phyloP scores from a whole-genome alignment of 2,113 vertebrate species.

The Actinemys pallida region DNA sequence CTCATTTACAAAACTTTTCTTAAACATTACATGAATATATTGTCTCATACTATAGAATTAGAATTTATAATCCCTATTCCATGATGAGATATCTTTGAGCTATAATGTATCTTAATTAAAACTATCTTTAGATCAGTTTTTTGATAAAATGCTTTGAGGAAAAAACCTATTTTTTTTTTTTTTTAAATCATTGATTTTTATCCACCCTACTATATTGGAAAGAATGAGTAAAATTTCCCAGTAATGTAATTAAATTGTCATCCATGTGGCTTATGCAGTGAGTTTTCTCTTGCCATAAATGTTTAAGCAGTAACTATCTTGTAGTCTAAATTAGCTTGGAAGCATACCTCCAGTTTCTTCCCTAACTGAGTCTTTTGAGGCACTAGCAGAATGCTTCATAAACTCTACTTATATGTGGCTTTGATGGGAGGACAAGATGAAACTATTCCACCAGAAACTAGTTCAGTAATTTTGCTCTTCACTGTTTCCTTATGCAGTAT shows the following conservation, averaged over 20 bases:
- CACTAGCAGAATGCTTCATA: rapidly evolving
- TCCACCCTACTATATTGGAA: not conserved
- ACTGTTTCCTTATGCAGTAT: rapidly evolving
- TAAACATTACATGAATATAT: no score
- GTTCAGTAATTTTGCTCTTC: not conserved
- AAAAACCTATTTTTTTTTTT: no score
- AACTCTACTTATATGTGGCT: rapidly evolving
- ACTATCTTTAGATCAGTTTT: no score
- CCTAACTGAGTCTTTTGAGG: not conserved
- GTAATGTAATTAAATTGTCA: not conserved
- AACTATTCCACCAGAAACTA: not conserved
- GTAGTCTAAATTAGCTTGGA: not conserved
- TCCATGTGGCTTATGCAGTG: not conserved
- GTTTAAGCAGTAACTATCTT: not conserved
- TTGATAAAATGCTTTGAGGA: no score
- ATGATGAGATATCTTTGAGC: no score
- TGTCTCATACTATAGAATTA: no score
- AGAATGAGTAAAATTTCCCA: rapidly evolving
- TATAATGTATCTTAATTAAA: no score
- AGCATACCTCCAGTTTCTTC: not conserved
- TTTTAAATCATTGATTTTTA: no score
- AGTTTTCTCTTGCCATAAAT: not conserved
- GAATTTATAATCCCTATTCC: no score
- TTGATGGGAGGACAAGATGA: not conserved
- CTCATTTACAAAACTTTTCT: no score